Base-by-base conservation (phyloP, 2,113 vertebrate genomes). In the Malurus melanocephalus region DNA sequence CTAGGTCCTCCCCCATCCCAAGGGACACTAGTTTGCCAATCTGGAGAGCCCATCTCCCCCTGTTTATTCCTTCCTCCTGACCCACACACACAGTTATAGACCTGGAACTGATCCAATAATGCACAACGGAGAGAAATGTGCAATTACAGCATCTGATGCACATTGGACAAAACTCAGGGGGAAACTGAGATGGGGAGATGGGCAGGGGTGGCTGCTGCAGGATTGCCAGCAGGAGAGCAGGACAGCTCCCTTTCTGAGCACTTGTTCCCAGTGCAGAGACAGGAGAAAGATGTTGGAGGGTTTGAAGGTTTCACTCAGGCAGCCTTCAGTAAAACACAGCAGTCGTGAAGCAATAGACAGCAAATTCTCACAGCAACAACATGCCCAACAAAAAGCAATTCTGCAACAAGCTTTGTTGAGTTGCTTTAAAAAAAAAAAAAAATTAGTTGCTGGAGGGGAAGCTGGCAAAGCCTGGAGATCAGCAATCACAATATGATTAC, bases 161-260 rank as follows among this genome's bases (percentile, higher is more conserved):
- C 14, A 6, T 22, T 72, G 83, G 30, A 24, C 14, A 76, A 24
- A 89, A 62, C 18, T 19, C 19, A 24, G 33, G 11, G 35, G 21
- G 40, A 88, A 75, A 22, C 3, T 0, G 2, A 45, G 55, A 6
- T 8, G 5, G 9, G 51, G 24, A 69, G 18, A 59, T 0, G 0
- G 40, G 45, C 28, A 74, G 60, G 21, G 8, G 11, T 28, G 26
- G 35, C 18, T 60, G 48, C 40, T 67, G 10, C 12, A 16, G 0
- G 2, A 38, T 32, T 23, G 27, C 1, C 2, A 56, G 22, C 0
- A 2, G 42, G 46, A 72, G 15, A 73, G 32, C 38, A 76, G 59
- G 33, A 28, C 10, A 15, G 23, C 13, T 65, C 19, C 40, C 51
- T 42, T 1, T 26, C 28, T 42, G 19, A 82, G 56, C 10, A 21